Percentiles rank a stretch among this genome's conserved stretches.
These are phyloP conservation scores for Hoplostethus atlanticus DNA, from an alignment of 2,797 vertebrate species.

Conservation along the genomic window DNA sequence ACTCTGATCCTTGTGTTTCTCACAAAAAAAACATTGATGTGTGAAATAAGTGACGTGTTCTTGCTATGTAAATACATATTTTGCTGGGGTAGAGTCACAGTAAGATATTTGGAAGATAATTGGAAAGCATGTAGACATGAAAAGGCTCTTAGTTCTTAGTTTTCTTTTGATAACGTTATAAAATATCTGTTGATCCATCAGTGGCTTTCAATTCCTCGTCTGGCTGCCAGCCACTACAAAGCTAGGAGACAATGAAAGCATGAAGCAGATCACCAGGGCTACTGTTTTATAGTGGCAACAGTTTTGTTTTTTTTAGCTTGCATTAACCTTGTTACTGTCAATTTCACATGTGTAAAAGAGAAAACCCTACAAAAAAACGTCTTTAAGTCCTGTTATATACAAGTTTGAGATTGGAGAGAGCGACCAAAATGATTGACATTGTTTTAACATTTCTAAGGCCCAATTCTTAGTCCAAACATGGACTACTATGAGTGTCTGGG, in stretches of 20 bases:
- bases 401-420: neutral
- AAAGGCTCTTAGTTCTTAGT: no score
- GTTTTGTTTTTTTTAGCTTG: slow-evolving; percentile 4
- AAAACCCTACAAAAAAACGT: neutral
- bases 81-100: neutral
- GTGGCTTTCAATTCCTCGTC: slow-evolving; percentile 38
- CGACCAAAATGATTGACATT: neutral
- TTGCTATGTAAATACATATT: no score
- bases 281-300: neutral
- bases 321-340: slow-evolving; percentile 48
- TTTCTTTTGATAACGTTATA: slow-evolving; percentile 8
- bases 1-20: slow-evolving; percentile 9
- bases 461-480: slow-evolving; percentile 4
- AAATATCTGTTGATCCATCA: slow-evolving; percentile 24
- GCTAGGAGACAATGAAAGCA: slow-evolving; percentile 25
- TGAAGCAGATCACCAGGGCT: neutral
- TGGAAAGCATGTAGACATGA: no score
- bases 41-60: no score
- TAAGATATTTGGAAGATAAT: slow-evolving; percentile 4
- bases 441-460: neutral
- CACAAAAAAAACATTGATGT: no score
- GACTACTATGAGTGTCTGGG: neutral
- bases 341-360: slow-evolving; percentile 37
- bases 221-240: slow-evolving; percentile 34
- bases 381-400: neutral